A percentile compares a stretch with the other conserved stretches of the same genome.
phyloP scores from a whole-genome alignment of 64 coral and sea anemone species.

The Acropora yongei region DNA sequence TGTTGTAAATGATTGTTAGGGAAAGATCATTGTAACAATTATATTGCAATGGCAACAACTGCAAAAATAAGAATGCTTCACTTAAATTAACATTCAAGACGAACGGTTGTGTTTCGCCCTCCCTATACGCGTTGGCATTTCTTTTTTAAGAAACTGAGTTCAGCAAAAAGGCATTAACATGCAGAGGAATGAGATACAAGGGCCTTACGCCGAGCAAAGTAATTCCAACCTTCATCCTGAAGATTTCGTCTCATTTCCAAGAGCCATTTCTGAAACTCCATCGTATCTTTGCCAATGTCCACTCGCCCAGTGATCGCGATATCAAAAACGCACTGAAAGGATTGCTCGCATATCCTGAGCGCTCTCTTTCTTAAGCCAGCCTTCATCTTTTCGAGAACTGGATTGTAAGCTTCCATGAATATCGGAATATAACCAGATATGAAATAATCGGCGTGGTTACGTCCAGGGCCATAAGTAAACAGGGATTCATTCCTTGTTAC shows the following conservation, averaged over 20 bases:
- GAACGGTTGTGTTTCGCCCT: no score
- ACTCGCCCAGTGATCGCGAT: conserved; percentile 43
- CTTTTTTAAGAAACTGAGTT: no score
- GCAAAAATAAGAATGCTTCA: background rate
- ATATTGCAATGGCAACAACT: background rate
- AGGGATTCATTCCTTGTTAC: conserved; percentile 44
- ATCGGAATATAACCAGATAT: conserved; percentile 40
- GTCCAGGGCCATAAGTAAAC: conserved; percentile 64
- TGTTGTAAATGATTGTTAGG: no score
- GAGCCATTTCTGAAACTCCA: conserved; percentile 35
- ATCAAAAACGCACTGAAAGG: conserved; percentile 75
- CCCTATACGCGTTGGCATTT: no score
- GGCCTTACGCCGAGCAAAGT: background rate
- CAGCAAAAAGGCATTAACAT: no score
- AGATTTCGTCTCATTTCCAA: background rate
- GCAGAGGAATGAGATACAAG: background rate
- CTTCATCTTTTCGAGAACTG: conserved; percentile 45
- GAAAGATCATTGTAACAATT: no score
- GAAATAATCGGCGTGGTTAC: conserved; percentile 20
- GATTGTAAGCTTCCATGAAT: conserved; percentile 42
- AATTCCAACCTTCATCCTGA: conserved; percentile 14
- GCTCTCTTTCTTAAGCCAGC: conserved; percentile 10
- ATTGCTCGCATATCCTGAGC: conserved; percentile 51
- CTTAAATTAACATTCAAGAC: no score
- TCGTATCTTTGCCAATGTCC: conserved; percentile 59